A percentile compares a stretch with the other conserved stretches of the same genome.
Evolutionary conservation across 2,797 vertebrate species (phyloP).

Genomic region (Mormyrus proboscirostris): DNA sequence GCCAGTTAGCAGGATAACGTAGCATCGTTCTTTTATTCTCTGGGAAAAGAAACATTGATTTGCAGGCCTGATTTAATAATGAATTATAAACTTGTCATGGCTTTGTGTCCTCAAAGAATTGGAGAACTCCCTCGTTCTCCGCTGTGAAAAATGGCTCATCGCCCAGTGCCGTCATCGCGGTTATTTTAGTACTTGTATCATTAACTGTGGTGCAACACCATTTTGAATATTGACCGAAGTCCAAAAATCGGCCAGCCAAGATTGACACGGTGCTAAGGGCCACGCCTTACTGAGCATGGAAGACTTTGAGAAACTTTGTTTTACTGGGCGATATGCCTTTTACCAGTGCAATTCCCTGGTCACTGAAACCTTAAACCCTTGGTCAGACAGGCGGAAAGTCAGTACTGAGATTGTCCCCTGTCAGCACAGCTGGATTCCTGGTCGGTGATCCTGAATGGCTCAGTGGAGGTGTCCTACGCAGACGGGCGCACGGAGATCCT

Average conservation of each 20-base stretch:
- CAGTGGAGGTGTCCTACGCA: conserved; percentile 90
- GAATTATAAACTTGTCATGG: neutral
- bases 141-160: neutral
- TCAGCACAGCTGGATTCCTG: conserved; percentile 86
- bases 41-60: neutral
- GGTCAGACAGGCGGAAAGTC: neutral
- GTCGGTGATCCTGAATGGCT: conserved; percentile 97
- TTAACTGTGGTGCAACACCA: neutral
- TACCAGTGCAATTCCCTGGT: neutral
- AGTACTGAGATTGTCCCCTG: neutral
- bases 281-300: neutral
- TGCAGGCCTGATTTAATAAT: neutral
- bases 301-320: neutral
- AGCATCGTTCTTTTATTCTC: neutral
- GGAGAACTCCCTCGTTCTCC: neutral
- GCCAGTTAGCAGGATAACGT: neutral
- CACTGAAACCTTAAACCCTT: neutral
- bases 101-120: neutral
- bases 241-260: neutral
- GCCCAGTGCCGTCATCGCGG: neutral
- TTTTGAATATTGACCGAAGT: neutral
- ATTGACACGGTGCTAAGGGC: neutral
- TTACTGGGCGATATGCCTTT: neutral
- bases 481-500: conserved; percentile 88
- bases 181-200: neutral